phyloP scores from a whole-genome alignment of 2,888 invertebrate genomes.

The Acleris sparsana region DNA sequence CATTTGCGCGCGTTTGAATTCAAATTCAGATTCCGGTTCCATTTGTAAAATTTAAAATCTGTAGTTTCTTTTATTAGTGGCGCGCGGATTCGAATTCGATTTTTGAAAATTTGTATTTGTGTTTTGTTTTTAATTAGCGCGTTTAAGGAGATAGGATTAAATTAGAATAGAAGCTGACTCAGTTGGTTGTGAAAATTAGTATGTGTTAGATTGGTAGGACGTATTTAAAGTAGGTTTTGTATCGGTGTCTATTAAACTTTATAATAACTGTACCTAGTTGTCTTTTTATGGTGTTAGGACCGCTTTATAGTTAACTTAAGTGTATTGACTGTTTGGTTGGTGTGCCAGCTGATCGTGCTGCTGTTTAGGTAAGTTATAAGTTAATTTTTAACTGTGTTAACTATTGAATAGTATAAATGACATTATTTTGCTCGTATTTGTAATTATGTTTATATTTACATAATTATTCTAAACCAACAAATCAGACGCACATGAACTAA shows the following conservation, averaged over 20 bases:
- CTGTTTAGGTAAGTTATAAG: constrained; percentile 15
- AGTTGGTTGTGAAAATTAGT: constrained; percentile 58
- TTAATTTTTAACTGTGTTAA: not conserved
- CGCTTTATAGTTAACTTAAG: not conserved
- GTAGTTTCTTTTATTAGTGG: not conserved
- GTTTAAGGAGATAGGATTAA: constrained; percentile 37
- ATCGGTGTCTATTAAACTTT: constrained; percentile 35
- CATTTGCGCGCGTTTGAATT: constrained; percentile 15
- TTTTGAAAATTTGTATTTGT: constrained; percentile 8
- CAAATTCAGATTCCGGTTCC: not conserved
- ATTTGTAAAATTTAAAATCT: constrained; percentile 1
- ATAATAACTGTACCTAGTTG: constrained; percentile 1
- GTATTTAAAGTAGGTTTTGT: constrained; percentile 38
- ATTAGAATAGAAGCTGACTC: constrained; percentile 54
- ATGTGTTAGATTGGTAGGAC: constrained; percentile 39
- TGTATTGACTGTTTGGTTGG: constrained; percentile 10
- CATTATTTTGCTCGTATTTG: not conserved
- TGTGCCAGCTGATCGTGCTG: constrained; percentile 8
- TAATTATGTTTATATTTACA: not conserved
- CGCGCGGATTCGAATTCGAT: not conserved
- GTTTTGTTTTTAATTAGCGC: constrained; percentile 11
- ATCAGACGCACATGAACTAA: not conserved
- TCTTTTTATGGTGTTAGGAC: not conserved
- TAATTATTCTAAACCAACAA: not conserved
- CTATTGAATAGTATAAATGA: not conserved